These are phyloP conservation scores for Cirrhinus molitorella DNA, from an alignment of 2,797 vertebrate genomes.

Conservation along the genomic window DNA sequence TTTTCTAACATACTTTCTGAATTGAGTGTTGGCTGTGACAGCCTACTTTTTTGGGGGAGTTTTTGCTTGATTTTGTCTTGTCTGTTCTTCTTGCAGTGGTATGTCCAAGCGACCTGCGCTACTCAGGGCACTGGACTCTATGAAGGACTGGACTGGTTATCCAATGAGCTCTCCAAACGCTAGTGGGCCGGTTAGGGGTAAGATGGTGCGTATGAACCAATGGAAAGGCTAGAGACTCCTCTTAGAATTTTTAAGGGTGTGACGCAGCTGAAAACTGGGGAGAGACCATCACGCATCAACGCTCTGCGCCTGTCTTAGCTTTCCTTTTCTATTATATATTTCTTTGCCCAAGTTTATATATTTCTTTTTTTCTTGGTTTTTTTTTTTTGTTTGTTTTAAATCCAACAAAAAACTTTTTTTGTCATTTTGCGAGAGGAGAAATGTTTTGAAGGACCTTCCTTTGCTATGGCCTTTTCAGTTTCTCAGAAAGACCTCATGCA, in stretches of 20 bases:
- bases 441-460: conserved; percentile 11
- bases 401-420: background rate
- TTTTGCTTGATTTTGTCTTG: background rate
- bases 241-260: conserved; percentile 48
- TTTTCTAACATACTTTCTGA: background rate
- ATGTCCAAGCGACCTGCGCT: conserved; percentile 86
- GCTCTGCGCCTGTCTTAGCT: conserved; percentile 23
- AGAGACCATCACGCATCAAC: conserved; percentile 27
- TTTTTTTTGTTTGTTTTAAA: conserved; percentile 7
- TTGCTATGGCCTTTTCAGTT: background rate
- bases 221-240: conserved; percentile 48
- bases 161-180: conserved; percentile 69
- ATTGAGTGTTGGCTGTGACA: background rate
- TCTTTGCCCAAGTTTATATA: conserved; percentile 13
- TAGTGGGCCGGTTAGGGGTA: conserved; percentile 14
- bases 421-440: background rate
- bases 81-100: conserved; percentile 78
- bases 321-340: conserved; percentile 36
- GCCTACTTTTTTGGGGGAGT: background rate
- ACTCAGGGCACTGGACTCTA: conserved; percentile 88
- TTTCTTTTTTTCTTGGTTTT: background rate
- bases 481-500: conserved; percentile 6
- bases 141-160: conserved; percentile 91
- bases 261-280: conserved; percentile 30
- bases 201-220: conserved; percentile 10